Conservation (phyloP, 2,113 vertebrate species). For the Dolichotis patagonum region DNA sequence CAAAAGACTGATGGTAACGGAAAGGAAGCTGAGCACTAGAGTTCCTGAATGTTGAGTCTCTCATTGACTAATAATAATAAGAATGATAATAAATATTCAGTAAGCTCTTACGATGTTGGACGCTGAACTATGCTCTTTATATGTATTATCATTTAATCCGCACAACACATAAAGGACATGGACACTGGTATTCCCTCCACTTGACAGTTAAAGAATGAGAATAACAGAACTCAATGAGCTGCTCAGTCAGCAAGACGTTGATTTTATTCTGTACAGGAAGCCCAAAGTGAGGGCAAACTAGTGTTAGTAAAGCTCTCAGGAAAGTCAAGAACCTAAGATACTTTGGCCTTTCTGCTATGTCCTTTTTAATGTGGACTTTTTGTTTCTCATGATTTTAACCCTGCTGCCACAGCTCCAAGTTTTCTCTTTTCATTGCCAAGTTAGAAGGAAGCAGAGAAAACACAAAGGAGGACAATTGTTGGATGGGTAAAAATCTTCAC, state of each 20-base stretch:
- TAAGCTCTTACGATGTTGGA: neutral
- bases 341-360: neutral
- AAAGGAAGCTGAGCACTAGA: neutral
- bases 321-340: neutral
- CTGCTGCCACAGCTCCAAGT: neutral
- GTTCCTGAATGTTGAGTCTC: neutral
- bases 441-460: neutral
- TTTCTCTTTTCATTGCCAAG: neutral
- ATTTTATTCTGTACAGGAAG: neutral
- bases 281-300: neutral
- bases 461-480: neutral
- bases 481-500: neutral
- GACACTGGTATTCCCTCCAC: neutral
- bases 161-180: neutral
- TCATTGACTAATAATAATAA: neutral
- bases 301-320: neutral
- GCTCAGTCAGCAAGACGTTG: neutral
- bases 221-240: neutral
- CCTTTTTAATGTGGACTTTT: neutral
- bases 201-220: neutral
- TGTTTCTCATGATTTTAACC: neutral
- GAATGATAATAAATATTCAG: neutral
- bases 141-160: neutral
- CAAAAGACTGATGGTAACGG: neutral
- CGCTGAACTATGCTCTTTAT: neutral